Conservation (phyloP, 2,797 vertebrate species). For the Chelonia mydas region DNA sequence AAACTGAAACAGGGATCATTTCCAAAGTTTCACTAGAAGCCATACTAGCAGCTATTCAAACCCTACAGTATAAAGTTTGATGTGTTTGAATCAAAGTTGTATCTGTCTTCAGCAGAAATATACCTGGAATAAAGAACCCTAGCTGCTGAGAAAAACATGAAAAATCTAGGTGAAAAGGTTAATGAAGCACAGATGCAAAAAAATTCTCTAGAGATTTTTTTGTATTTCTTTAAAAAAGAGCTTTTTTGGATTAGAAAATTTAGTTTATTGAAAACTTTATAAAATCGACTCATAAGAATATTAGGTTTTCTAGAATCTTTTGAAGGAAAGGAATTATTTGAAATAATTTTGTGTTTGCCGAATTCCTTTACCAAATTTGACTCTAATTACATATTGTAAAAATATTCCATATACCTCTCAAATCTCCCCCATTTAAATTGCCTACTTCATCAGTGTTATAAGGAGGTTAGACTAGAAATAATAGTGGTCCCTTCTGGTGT, state of each 20-base stretch:
- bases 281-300: too few species aligned
- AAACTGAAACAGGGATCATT: not conserved
- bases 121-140: not conserved
- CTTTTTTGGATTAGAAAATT: not conserved
- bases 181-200: too few species aligned
- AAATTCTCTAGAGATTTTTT: not conserved
- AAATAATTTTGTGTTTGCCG: not conserved
- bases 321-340: too few species aligned
- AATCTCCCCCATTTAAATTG: not conserved
- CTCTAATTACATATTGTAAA: not conserved
- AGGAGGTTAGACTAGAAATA: not conserved
- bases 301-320: too few species aligned
- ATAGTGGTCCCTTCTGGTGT: not conserved
- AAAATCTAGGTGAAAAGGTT: not conserved
- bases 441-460: not conserved
- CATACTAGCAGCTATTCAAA: not conserved
- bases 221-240: not conserved
- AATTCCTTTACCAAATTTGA: not conserved
- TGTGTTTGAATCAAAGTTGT: not conserved
- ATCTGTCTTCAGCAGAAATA: not conserved
- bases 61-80: not conserved
- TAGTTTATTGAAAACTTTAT: too few species aligned
- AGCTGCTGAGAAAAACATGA: not conserved
- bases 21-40: not conserved
- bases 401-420: not conserved